phyloP scores from a whole-genome alignment of 2,113 vertebrate genomes.

The Erythrocebus patas region DNA sequence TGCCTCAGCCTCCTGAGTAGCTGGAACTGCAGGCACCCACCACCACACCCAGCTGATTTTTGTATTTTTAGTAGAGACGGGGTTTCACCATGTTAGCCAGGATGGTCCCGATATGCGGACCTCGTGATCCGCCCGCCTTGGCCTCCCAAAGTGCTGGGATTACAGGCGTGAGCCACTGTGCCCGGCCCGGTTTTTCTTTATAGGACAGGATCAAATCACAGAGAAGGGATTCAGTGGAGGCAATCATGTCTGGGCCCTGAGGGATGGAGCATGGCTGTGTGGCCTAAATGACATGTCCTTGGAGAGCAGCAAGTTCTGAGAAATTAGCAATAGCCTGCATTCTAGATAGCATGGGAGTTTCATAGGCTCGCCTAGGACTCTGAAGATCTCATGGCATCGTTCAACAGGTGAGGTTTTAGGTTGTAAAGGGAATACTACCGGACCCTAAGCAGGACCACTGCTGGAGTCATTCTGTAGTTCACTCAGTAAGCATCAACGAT shows the following conservation, averaged over 20 bases:
- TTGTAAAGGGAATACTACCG: background rate
- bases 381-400: fast-evolving
- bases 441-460: background rate
- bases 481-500: background rate
- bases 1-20: too few relatives aligned
- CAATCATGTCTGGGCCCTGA: fast-evolving
- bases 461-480: background rate
- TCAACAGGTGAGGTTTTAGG: background rate
- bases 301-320: background rate
- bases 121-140: too few relatives aligned
- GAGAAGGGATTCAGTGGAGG: background rate
- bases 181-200: background rate
- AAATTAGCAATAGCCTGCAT: too few relatives aligned
- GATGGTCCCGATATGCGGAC: too few relatives aligned
- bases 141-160: too few relatives aligned
- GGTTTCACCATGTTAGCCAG: too few relatives aligned
- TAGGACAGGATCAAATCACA: background rate
- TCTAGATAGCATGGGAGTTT: background rate
- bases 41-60: too few relatives aligned
- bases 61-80: too few relatives aligned
- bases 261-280: fast-evolving
- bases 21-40: too few relatives aligned
- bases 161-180: too few relatives aligned
- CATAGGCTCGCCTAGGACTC: too few relatives aligned
- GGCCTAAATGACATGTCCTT: background rate